Evolutionary conservation across 2,113 vertebrate species (phyloP), one percentile per base, ranked within the genome.

Genomic region (Phycodurus eques): DNA sequence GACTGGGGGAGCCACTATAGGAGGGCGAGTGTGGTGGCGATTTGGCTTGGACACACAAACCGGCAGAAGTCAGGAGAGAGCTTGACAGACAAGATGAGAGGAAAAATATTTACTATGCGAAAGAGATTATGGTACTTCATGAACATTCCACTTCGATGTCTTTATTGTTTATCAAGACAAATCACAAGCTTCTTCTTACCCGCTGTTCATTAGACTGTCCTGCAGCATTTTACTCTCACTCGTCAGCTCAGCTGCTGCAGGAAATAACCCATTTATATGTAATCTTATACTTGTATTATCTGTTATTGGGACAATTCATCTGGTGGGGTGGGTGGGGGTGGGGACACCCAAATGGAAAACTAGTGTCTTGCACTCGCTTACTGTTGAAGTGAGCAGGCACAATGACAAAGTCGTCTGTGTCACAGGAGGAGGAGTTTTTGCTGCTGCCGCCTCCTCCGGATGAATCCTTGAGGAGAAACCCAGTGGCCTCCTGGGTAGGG

Each of bases 391-490:
- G 94, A 69, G 95, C 96, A 0, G 97, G 96, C 77, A 99, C 97
- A 92, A 99, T 96, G 57, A 99, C 97, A 3, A 99, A 99, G 89
- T 99, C 98, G 0, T 99, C 98, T 0, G 94, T 96, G 92, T 99
- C 97, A 35, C 96, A 98, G 66, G 97, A 98, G 0, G 96, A 98
- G 0, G 96, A 99, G 82, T 95, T 96, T 89, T 98, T 99, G 90
- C 96, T 96, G 87, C 96, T 98, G 92, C 94, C 94, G 2, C 84
- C 90, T 8, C 89, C 91, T 27, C 87, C 92, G 11, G 90, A 96
- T 0, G 96, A 98, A 70, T 98, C 97, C 74, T 96, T 95, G 8
- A 95, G 94, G 67, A 96, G 93, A 80, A 94, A 96, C 44, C 94
- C 94, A 0, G 95, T 70, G 0, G 94, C 91, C 35, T 96, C 96